These are phyloP conservation scores for Oncorhynchus nerka DNA, from an alignment of 2,113 vertebrate genomes.

Conservation along the genomic window DNA sequence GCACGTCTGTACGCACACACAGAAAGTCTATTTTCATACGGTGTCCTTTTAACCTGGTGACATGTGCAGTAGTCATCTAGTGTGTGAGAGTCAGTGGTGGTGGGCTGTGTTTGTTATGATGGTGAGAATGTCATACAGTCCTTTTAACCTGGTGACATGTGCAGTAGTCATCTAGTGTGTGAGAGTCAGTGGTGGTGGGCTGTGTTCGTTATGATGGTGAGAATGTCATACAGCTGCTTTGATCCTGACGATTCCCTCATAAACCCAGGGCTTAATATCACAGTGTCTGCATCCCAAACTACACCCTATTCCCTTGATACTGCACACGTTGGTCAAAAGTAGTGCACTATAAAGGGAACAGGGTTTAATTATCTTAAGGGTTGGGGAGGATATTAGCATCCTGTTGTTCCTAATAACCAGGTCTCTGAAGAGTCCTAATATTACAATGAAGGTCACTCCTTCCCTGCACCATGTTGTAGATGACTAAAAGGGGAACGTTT, in stretches of 20 bases:
- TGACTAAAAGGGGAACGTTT: no score
- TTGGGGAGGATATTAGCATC: no score
- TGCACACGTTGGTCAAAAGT: no score
- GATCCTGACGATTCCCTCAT: not conserved
- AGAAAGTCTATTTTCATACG: conserved; percentile 36
- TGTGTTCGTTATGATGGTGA: not conserved
- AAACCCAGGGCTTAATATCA: no score
- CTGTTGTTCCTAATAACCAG: no score
- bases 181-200: not conserved
- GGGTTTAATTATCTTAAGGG: no score
- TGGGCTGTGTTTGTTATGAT: not conserved
- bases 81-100: not conserved
- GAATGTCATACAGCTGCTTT: not conserved
- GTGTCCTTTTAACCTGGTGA: conserved; percentile 38
- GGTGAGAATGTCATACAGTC: not conserved
- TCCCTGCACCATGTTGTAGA: no score
- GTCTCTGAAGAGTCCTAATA: no score
- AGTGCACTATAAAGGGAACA: no score
- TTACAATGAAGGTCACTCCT: no score
- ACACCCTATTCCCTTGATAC: no score
- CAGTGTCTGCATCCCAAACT: no score
- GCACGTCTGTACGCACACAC: not conserved
- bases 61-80: conserved; percentile 4
- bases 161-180: not conserved
- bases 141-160: conserved; percentile 34